Percentiles rank a stretch among this genome's conserved stretches.
Conservation (phyloP, 2,797 vertebrate genomes). For the Taeniopygia guttata region DNA sequence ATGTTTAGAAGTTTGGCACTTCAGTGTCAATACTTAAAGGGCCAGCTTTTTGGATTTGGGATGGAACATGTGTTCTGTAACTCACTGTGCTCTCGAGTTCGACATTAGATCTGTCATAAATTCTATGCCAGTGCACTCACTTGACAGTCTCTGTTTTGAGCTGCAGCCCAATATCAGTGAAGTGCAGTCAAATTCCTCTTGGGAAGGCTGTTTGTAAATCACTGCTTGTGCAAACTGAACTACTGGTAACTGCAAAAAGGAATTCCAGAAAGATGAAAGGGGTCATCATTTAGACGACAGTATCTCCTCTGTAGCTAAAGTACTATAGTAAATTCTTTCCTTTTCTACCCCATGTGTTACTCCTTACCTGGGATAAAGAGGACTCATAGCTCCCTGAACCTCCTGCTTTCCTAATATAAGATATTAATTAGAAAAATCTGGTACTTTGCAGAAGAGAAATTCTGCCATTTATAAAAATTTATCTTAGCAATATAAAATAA, state of each 20-base stretch:
- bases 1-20: neutral
- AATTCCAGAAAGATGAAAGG: neutral
- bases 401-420: neutral
- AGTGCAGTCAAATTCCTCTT: neutral
- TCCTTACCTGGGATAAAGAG: neutral
- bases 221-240: neutral
- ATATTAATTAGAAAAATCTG: neutral
- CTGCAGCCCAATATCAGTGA: constrained; percentile 7
- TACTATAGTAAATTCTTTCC: neutral
- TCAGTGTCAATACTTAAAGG: neutral
- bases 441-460: neutral
- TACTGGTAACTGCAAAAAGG: neutral
- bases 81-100: neutral
- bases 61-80: neutral
- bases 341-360: neutral
- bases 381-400: neutral
- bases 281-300: neutral
- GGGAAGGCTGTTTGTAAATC: neutral
- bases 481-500: neutral
- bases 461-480: neutral
- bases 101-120: neutral
- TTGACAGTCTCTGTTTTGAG: neutral
- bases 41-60: neutral
- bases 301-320: neutral
- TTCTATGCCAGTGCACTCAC: neutral